Conservation (phyloP, 2,888 invertebrate genomes). For the Tricholauxania praeusta region DNA sequence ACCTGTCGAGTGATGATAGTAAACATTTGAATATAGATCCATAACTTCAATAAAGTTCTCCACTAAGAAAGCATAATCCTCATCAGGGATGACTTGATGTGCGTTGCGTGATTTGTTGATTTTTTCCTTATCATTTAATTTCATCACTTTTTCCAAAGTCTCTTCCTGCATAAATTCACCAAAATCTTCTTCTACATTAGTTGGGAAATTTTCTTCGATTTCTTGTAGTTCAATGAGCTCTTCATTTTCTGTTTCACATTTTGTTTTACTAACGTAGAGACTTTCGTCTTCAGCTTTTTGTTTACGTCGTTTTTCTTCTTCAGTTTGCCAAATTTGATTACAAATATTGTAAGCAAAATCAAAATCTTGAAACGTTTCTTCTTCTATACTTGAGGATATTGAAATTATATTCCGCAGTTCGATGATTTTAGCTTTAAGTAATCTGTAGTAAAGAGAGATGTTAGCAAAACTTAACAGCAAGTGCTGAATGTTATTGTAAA, state of each 20-base stretch:
- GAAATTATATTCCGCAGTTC: constrained; percentile 77
- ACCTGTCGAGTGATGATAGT: constrained; percentile 52
- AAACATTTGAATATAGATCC: constrained; percentile 56
- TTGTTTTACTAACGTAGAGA: constrained; percentile 79
- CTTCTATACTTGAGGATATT: constrained; percentile 70
- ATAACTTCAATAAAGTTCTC: constrained; percentile 61
- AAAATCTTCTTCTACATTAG: constrained; percentile 77
- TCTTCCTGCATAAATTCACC: constrained; percentile 73
- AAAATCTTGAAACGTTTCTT: constrained; percentile 68
- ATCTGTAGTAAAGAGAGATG: constrained; percentile 62
- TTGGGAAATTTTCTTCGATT: constrained; percentile 79
- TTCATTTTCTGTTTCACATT: constrained; percentile 77
- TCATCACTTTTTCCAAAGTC: constrained; percentile 69
- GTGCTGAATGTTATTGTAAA: no score
- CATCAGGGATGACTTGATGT: constrained; percentile 56
- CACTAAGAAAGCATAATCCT: constrained; percentile 61
- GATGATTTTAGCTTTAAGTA: constrained; percentile 77
- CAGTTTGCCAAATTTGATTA: constrained; percentile 80
- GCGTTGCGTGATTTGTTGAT: constrained; percentile 48
- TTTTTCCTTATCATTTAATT: constrained; percentile 57
- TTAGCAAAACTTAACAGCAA: no score
- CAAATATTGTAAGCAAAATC: constrained; percentile 73
- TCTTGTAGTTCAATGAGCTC: constrained; percentile 76
- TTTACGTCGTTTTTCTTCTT: constrained; percentile 76
- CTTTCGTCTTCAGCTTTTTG: constrained; percentile 81